phyloP scores from a whole-genome alignment of 2,113 vertebrate genomes.

The Neotoma lepida region DNA sequence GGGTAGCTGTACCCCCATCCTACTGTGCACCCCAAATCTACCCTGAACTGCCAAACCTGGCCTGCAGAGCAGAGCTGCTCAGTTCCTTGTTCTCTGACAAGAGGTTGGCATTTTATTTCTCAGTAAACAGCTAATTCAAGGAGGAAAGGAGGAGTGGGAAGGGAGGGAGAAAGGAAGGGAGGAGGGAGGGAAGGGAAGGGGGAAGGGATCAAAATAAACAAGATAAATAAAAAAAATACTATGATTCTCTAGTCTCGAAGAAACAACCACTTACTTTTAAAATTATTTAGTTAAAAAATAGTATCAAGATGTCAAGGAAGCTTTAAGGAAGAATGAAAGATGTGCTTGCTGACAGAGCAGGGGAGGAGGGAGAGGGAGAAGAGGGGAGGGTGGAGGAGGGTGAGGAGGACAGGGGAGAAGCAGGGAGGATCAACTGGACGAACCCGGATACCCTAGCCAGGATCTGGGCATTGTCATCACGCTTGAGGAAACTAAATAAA shows the following conservation, averaged over 20 bases:
- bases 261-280: neutral
- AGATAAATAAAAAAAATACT: constrained; percentile 17
- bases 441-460: neutral
- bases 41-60: neutral
- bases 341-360: neutral
- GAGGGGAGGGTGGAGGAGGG: neutral
- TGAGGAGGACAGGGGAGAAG: too few species aligned
- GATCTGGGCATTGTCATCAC: neutral
- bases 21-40: neutral
- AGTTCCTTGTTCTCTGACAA: neutral
- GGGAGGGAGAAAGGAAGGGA: neutral
- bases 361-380: too few species aligned
- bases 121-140: neutral
- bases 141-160: neutral
- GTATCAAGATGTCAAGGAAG: neutral
- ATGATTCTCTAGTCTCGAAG: neutral
- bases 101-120: neutral
- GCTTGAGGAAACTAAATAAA: constrained; percentile 52
- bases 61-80: neutral
- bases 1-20: neutral
- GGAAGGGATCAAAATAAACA: constrained; percentile 47
- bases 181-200: neutral
- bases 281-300: neutral
- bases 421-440: neutral
- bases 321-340: neutral